Evolutionary conservation across 2,113 vertebrate genomes (phyloP).

Genomic region (Notothenia coriiceps): DNA sequence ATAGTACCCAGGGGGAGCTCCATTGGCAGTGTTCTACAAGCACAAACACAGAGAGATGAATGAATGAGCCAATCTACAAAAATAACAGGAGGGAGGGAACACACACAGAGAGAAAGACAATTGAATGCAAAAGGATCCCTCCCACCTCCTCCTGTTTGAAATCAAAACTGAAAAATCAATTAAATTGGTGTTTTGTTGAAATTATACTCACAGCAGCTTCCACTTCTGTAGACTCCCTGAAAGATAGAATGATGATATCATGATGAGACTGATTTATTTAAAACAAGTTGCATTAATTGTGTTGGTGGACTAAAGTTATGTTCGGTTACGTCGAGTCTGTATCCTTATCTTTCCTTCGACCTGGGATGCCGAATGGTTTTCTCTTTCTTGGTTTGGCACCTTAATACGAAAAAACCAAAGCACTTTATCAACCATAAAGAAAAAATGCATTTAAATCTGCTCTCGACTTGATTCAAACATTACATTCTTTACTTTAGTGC

Average conservation of each 20-base stretch:
- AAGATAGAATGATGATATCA: constrained; percentile 31
- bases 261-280: not conserved
- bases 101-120: not conserved
- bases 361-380: constrained; percentile 93
- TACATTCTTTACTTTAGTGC: not conserved
- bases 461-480: not conserved
- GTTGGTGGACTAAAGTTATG: not conserved
- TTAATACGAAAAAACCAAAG: constrained; percentile 53
- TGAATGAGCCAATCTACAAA: constrained; percentile 55
- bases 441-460: not conserved
- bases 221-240: constrained; percentile 89
- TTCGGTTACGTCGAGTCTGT: constrained; percentile 94
- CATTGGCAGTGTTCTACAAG: constrained; percentile 79
- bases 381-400: constrained; percentile 94
- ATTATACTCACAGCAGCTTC: constrained; percentile 93
- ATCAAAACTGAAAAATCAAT: not conserved
- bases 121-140: constrained; percentile 15
- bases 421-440: not conserved
- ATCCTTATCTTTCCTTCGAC: constrained; percentile 96
- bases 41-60: constrained; percentile 51
- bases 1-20: constrained; percentile 73
- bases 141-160: constrained; percentile 37
- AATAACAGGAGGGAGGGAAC: constrained; percentile 40
- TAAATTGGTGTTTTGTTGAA: not conserved
- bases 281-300: not conserved